phyloP scores from a whole-genome alignment of 64 coral and sea anemone genomes.

The Dendrophyllia cribrosa region DNA sequence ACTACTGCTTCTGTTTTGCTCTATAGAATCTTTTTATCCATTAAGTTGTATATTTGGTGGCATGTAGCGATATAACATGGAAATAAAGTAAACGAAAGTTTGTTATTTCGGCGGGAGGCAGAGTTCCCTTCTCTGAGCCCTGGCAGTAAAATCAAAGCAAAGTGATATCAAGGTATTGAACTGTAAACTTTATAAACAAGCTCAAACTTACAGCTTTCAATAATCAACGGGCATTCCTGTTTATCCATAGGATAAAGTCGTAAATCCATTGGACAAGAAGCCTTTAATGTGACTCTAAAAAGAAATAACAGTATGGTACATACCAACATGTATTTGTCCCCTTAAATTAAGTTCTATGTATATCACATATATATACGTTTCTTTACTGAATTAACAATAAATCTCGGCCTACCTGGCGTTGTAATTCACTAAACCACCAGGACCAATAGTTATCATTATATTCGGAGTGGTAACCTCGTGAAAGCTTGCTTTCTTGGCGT shows the following conservation, averaged over 20 bases:
- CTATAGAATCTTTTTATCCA: too few relatives aligned
- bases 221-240: slow-evolving; percentile 44
- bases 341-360: neutral
- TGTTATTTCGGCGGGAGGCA: too few relatives aligned
- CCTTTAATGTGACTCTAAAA: slow-evolving; percentile 50
- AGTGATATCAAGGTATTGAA: too few relatives aligned
- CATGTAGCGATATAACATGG: too few relatives aligned
- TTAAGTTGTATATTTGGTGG: too few relatives aligned
- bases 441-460: slow-evolving; percentile 59
- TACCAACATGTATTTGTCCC: too few relatives aligned
- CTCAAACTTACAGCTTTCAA: slow-evolving; percentile 74
- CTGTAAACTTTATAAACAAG: neutral
- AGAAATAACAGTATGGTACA: neutral
- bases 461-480: slow-evolving; percentile 62
- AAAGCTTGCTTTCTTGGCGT: slow-evolving; percentile 54
- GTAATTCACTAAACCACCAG: slow-evolving; percentile 43
- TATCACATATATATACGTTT: too few relatives aligned
- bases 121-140: too few relatives aligned
- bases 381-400: too few relatives aligned
- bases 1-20: too few relatives aligned
- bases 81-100: too few relatives aligned
- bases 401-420: slow-evolving; percentile 46
- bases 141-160: too few relatives aligned
- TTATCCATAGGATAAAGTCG: slow-evolving; percentile 57
- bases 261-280: slow-evolving; percentile 65